phyloP scores from a whole-genome alignment of 2,888 invertebrate genomes.

The Cremastinae sp. region DNA sequence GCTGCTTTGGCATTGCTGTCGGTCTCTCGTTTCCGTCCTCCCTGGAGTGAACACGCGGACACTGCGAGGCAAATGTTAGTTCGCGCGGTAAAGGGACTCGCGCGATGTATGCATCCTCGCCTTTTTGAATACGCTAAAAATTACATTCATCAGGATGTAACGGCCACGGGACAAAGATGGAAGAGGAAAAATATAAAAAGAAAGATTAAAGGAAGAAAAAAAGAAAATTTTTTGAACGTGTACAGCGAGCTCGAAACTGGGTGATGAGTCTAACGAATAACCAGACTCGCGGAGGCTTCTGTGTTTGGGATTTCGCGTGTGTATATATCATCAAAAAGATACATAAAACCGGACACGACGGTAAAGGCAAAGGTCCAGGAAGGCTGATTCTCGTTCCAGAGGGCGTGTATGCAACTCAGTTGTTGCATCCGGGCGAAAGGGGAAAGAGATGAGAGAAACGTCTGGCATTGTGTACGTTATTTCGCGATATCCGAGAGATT shows the following conservation, averaged over 20 bases:
- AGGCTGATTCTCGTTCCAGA: conserved; percentile 17
- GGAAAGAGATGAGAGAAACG: not conserved
- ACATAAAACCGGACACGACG: conserved; percentile 26
- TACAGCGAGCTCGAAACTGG: conserved; percentile 30
- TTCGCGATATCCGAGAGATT: conserved; percentile 20
- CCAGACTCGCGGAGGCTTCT: conserved; percentile 10
- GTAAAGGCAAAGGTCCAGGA: conserved; percentile 22
- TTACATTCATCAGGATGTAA: conserved; percentile 16
- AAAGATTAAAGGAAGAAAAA: too few relatives aligned
- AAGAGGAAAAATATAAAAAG: too few relatives aligned
- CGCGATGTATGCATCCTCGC: not conserved
- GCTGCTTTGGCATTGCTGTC: too few relatives aligned
- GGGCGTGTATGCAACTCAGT: not conserved
- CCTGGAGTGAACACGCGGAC: too few relatives aligned
- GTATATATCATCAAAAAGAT: conserved; percentile 31
- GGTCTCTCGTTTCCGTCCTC: too few relatives aligned
- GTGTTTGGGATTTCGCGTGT: conserved; percentile 20
- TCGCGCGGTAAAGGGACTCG: too few relatives aligned
- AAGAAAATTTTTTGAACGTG: conserved; percentile 15
- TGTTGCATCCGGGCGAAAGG: conserved; percentile 10
- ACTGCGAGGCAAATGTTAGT: too few relatives aligned
- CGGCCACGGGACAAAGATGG: not conserved
- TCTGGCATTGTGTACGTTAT: not conserved
- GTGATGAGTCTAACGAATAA: conserved; percentile 53
- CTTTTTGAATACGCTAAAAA: conserved; percentile 2